Base-by-base conservation (phyloP, 2,888 invertebrate species). In the Tricholauxania praeusta region DNA sequence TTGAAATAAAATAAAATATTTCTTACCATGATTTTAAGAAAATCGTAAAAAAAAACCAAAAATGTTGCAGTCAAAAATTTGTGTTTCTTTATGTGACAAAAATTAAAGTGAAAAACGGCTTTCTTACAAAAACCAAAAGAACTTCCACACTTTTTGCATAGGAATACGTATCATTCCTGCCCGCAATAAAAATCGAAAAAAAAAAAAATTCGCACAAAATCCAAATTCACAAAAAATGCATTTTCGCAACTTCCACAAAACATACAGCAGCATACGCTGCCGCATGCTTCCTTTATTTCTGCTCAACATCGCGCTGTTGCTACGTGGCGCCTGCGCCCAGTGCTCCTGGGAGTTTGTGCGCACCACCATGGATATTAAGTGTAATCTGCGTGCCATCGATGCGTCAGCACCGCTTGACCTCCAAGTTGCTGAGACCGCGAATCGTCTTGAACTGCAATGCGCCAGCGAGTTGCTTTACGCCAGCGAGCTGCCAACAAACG, bases 381-480 rank as follows among this genome's bases (percentile, higher is more conserved):
- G 87, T 79, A 84, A 84, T 73, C 79, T 87, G 68, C 85, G 86
- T 59, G 83, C 86, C 70, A 78, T 87, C 76, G 87, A 87, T 57
- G 72, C 80, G 15, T 22, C 78, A 3, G 78, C 79, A 22, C 81
- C 82, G 48, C 78, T 87, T 71, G 86, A 87, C 72, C 79, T 89
- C 68, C 88, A 89, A 72, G 89, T 87, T 72, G 87, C 92, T 57
- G 95, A 95, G 76, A 91, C 92, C 68, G 93, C 94, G 59, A 91
- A 91, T 78, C 91, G 90, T 76, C 89, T 96, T 77, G 90, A 91
- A 78, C 90, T 96, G 78, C 91, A 92, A 82, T 96, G 96, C 88
- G 93, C 92, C 86, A 92, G 93, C 82, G 91, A 92, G 76, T 89
- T 94, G 80, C 90, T 93, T 73, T 93, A 93, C 83, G 95, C 95